phyloP scores from a whole-genome alignment of 2,113 vertebrate genomes.

The Dasyprocta punctata region DNA sequence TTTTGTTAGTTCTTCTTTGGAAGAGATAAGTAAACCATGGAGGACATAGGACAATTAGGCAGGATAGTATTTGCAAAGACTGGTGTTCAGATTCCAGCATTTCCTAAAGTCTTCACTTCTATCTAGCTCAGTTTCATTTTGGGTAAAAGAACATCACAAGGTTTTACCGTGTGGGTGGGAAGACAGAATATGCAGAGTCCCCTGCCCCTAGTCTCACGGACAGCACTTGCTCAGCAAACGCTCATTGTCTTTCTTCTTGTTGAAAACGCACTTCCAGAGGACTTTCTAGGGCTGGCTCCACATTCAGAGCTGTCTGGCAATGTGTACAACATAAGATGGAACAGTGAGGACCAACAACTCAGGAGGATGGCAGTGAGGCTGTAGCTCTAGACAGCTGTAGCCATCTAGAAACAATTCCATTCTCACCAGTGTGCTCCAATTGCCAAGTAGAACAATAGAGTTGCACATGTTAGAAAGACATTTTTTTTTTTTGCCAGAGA shows the following conservation, averaged over 20 bases:
- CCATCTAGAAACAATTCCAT: not conserved
- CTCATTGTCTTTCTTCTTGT: not conserved
- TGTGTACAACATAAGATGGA: not conserved
- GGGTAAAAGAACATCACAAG: not conserved
- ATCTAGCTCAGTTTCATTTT: not conserved
- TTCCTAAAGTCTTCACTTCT: not conserved
- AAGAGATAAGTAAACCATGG: not conserved
- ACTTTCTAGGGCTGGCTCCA: not conserved
- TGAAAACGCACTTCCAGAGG: not conserved
- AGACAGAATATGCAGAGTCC: accelerated
- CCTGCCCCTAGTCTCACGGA: not conserved
- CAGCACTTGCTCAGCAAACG: not conserved
- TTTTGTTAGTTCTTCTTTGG: not conserved
- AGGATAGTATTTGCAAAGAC: not conserved
- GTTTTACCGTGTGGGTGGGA: not conserved
- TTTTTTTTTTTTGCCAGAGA: not conserved
- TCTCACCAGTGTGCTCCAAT: not conserved
- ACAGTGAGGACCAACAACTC: not conserved
- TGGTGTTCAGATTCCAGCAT: not conserved
- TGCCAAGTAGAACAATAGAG: not conserved
- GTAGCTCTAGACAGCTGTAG: not conserved
- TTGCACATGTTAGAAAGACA: not conserved
- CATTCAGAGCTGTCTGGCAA: not conserved
- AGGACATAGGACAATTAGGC: not conserved
- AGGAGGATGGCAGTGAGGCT: accelerated